Evolutionary conservation across 2,888 invertebrate species (phyloP), one percentile per base, ranked within the genome.

Genomic region (Harpagoxenus sublaevis): DNA sequence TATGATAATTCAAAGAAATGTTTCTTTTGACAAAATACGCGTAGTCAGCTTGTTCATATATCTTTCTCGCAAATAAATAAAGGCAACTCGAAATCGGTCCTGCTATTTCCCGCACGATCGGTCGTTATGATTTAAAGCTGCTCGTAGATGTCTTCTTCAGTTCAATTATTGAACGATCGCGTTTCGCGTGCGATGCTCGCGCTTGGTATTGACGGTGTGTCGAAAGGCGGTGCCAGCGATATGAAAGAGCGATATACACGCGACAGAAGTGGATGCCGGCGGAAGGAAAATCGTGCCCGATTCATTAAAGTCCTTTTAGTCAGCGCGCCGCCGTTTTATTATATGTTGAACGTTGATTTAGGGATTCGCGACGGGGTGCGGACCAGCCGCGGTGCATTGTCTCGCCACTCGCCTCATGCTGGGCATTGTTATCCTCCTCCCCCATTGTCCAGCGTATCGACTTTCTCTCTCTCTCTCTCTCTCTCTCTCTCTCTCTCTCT

Each of bases 271-370:
- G 84, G 55, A 12, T 63, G 45, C 18, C 62, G 77, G 84, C 86
- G 87, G 53, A 89, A 91, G 92, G 90, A 93, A 93, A 93, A 93
- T 94, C 88, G 90, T 73, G 90, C 39, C 48, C 90, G 90, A 94
- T 93, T 93, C 92, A 92, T 94, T 93, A 92, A 90, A 92, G 91
- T 90, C 87, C 90, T 84, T 81, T 39, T 48, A 86, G 89, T 81
- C 88, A 53, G 70, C 86, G 86, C 86, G 88, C 86, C 87, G 88
- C 87, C 89, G 89, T 94, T 94, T 94, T 94, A 94, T 94, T 92
- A 94, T 92, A 94, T 93, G 91, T 92, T 92, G 92, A 93, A 92
- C 92, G 93, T 94, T 94, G 94, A 94, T 94, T 94, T 93, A 94
- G 94, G 92, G 91, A 86, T 92, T 73, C 90, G 91, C 91, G 87